Evolutionary conservation across 2,113 vertebrate genomes (phyloP).

Genomic region (Cettia cetti): DNA sequence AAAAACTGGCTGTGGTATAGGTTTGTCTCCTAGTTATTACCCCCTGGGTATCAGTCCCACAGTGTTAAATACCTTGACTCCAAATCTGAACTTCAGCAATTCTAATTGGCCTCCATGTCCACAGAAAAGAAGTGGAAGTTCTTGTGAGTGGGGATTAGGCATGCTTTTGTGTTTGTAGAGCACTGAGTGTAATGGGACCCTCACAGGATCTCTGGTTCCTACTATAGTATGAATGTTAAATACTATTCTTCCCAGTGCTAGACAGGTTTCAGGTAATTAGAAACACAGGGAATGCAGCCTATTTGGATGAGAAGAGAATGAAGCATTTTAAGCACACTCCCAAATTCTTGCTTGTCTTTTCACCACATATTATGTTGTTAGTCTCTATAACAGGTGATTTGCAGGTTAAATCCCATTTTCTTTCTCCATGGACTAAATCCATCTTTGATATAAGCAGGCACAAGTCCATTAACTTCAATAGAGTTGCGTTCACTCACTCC

Average conservation of each 20-base stretch:
- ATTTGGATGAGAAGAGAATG: not conserved
- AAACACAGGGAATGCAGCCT: not conserved
- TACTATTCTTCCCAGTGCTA: not conserved
- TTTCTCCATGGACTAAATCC: slow-evolving; percentile 37
- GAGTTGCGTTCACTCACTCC: slow-evolving; percentile 28
- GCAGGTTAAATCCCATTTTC: slow-evolving; percentile 55
- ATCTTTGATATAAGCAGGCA: slow-evolving; percentile 6
- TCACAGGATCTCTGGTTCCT: slow-evolving; percentile 5
- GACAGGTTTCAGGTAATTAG: not conserved
- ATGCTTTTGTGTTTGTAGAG: slow-evolving; percentile 18
- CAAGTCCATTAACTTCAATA: slow-evolving; percentile 58
- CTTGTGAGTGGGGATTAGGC: not conserved
- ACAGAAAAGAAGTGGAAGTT: not conserved
- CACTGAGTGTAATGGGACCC: not conserved
- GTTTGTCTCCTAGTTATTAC: not conserved
- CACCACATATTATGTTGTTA: not conserved
- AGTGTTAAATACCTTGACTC: not conserved
- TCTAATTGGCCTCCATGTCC: not conserved
- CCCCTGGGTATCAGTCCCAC: not conserved
- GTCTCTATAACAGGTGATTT: slow-evolving; percentile 35
- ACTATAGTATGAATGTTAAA: not conserved
- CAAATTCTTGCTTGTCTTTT: not conserved
- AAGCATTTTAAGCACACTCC: slow-evolving; percentile 1
- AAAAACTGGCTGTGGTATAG: slow-evolving; percentile 23
- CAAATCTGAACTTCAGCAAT: not conserved